Evolutionary conservation across 2,888 invertebrate genomes (phyloP), one percentile per base, ranked within the genome.

Genomic region (Cephus spinipes): DNA sequence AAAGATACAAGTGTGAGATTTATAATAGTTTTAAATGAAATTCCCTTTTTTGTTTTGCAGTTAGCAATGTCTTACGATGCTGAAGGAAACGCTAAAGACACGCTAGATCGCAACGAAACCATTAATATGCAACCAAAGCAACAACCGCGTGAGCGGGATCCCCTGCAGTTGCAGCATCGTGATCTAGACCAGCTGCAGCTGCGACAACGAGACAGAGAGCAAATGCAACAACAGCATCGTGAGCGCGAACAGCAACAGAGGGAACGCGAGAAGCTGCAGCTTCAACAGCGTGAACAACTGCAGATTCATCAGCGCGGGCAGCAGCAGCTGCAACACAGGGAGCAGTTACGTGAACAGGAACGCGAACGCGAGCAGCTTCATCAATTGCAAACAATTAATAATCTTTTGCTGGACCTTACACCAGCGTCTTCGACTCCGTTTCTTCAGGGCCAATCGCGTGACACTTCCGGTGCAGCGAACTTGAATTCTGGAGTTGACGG

Each of bases 311-410:
- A 79, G 55, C 79, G 81, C 23, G 79, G 81, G 31, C 31, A 77
- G 12, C 69, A 79, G 73, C 77, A 77, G 36, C 73, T 79, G 33
- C 79, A 80, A 31, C 80, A 79, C 69, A 74, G 77, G 71, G 34
- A 73, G 34, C 71, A 71, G 71, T 30, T 32, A 71, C 36, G 32
- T n/a, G 76, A 79, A 12, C 31, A 34, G 4, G 79, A 81, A 36
- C 77, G 78, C 6, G 84, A 87, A 77, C 81, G 86, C 23, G 87
- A 88, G 32, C 85, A 88, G n/a, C 79, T 89, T 74, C 89, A 89
- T 74, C 79, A 79, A 35, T 33, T 79, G 73, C 79, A 76, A 78
- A 87, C 89, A 33, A 87, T 89, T 76, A 87, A 84, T 81, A 90
- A 86, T 77, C 80, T 90, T 68, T 83, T 90, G 73, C 79, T 89